phyloP scores from a whole-genome alignment of 2,113 vertebrate species.

The Pungitius pungitius region DNA sequence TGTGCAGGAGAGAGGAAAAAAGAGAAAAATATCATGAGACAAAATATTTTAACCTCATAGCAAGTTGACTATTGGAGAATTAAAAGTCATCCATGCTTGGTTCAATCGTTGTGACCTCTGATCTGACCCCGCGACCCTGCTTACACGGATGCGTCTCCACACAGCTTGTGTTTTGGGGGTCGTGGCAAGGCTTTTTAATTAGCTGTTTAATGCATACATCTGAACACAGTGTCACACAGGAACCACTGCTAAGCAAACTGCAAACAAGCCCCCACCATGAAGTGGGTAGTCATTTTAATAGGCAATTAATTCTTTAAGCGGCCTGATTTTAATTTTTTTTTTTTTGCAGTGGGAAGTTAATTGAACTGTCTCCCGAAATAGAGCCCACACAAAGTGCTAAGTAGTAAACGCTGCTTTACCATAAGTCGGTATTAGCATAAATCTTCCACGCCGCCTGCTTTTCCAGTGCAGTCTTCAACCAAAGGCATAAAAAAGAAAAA shows the following conservation, averaged over 20 bases:
- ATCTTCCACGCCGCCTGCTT: conserved; percentile 42
- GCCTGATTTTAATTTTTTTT: conserved; percentile 57
- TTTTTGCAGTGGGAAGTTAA: conserved; percentile 62
- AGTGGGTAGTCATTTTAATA: conserved; percentile 71
- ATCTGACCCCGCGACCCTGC: conserved; percentile 5
- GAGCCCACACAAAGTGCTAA: conserved; percentile 63
- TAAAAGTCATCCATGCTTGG: not conserved
- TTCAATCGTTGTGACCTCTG: conserved; percentile 26
- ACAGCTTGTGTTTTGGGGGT: conserved; percentile 36
- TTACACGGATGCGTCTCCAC: not conserved
- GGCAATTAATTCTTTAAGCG: conserved; percentile 73
- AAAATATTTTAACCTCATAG: not conserved
- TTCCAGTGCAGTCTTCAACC: conserved; percentile 38
- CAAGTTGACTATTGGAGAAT: not conserved
- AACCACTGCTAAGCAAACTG: conserved; percentile 58
- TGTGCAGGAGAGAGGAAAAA: conserved; percentile 61
- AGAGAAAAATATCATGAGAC: conserved; percentile 2
- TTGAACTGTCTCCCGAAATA: conserved; percentile 69
- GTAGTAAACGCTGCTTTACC: conserved; percentile 56
- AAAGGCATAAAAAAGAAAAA: conserved; percentile 15
- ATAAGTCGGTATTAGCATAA: conserved; percentile 55
- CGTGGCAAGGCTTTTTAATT: conserved; percentile 49
- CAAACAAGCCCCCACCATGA: conserved; percentile 69
- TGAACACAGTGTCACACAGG: conserved; percentile 52
- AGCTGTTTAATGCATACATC: conserved; percentile 62